Percentiles rank a stretch among this genome's conserved stretches.
Evolutionary conservation across 2,888 invertebrate species (phyloP).

Genomic region (Drosophila emarginata): DNA sequence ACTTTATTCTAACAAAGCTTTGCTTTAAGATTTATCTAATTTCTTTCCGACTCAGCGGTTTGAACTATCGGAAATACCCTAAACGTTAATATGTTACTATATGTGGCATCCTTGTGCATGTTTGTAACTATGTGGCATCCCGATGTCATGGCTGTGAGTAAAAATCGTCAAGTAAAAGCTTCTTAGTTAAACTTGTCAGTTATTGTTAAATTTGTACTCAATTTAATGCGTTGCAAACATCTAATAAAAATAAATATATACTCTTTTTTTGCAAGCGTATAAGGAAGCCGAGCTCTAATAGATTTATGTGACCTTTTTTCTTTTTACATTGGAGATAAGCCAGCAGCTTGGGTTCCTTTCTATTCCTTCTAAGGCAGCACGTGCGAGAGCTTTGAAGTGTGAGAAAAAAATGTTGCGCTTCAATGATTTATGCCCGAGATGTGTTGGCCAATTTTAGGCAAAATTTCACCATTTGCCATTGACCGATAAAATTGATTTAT

Average conservation of each 20-base stretch:
- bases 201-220: not conserved
- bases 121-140: not conserved
- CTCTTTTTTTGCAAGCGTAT: conserved; percentile 1
- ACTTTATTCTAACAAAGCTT: no score
- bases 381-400: conserved; percentile 42
- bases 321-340: conserved; percentile 31
- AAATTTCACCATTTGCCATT: conserved; percentile 32
- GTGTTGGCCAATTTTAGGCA: conserved; percentile 34
- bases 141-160: not conserved
- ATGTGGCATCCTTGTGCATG: not conserved
- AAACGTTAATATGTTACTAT: not conserved
- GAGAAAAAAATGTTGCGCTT: conserved; percentile 45
- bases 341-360: conserved; percentile 7
- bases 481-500: conserved; percentile 65
- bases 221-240: not conserved
- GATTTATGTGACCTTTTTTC: conserved; percentile 22
- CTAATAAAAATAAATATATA: not conserved
- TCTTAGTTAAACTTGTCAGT: no score
- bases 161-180: no score
- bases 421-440: conserved; percentile 59
- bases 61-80: not conserved
- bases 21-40: no score
- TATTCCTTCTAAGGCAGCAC: conserved; percentile 32
- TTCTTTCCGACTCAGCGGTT: no score
- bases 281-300: not conserved